Evolutionary conservation across 2,113 vertebrate species (phyloP).

Genomic region (Phycodurus eques): DNA sequence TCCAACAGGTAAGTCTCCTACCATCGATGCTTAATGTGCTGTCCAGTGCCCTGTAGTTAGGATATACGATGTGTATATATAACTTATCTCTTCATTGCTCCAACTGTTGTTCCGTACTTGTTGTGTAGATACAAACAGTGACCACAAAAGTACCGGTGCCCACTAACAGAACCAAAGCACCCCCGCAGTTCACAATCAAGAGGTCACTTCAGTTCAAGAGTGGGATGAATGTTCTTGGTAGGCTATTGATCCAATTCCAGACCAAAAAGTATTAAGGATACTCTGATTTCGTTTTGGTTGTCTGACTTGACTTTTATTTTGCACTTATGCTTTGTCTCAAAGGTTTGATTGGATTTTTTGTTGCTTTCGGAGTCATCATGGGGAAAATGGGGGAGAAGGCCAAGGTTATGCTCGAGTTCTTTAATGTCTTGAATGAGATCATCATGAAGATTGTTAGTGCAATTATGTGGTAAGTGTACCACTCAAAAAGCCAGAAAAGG

Average conservation of each 20-base stretch:
- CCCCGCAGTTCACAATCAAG: conserved; percentile 80
- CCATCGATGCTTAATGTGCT: neutral
- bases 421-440: conserved; percentile 98
- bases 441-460: conserved; percentile 92
- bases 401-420: conserved; percentile 97
- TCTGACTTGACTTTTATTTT: neutral
- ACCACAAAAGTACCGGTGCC: conserved; percentile 83
- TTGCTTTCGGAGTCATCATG: conserved; percentile 96
- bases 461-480: conserved; percentile 95
- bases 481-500: neutral
- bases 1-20: conserved; percentile 84
- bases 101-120: conserved; percentile 13
- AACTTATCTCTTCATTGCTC: conserved; percentile 9
- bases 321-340: conserved; percentile 7
- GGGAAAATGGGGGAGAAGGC: conserved; percentile 98
- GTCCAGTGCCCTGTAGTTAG: neutral
- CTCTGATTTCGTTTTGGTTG: neutral
- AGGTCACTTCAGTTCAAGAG: conserved; percentile 94
- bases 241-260: conserved; percentile 19
- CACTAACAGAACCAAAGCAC: conserved; percentile 81
- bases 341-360: conserved; percentile 98
- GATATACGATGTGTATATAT: neutral
- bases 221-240: conserved; percentile 98
- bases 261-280: neutral
- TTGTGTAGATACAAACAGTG: conserved; percentile 89